phyloP scores from a whole-genome alignment of 2,888 invertebrate genomes.

The Plebejus melissa region DNA sequence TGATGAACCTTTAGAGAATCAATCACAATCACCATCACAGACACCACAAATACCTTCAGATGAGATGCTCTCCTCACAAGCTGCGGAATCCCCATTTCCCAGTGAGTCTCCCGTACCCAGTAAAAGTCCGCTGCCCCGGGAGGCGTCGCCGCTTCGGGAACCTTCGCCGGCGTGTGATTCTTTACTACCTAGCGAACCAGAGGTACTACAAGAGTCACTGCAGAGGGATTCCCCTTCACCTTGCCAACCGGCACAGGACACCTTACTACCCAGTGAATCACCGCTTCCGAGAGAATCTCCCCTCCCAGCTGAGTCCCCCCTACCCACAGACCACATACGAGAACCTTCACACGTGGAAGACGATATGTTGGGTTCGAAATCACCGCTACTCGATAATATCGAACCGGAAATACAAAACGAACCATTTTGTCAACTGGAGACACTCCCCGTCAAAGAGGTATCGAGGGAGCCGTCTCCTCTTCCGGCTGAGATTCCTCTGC shows the following conservation, averaged over 20 bases:
- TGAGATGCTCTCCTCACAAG: not conserved
- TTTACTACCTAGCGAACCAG: conserved; percentile 37
- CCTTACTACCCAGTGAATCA: conserved; percentile 44
- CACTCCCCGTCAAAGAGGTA: conserved; percentile 28
- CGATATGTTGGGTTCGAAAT: conserved; percentile 26
- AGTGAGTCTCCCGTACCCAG: conserved; percentile 40
- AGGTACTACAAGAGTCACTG: conserved; percentile 38
- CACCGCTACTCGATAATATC: conserved; percentile 33
- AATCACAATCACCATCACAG: not conserved
- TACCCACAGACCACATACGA: conserved; percentile 32
- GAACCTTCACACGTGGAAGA: conserved; percentile 20
- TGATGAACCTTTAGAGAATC: conserved; percentile 24
- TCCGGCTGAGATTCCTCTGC: conserved; percentile 40
- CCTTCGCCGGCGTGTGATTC: conserved; percentile 40
- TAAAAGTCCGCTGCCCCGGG: conserved; percentile 41
- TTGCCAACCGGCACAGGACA: conserved; percentile 36
- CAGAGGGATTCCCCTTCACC: conserved; percentile 29
- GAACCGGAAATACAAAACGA: conserved; percentile 2
- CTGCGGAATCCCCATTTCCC: conserved; percentile 26
- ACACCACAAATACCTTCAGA: conserved; percentile 13
- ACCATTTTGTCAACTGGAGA: not conserved
- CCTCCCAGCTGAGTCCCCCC: conserved; percentile 35
- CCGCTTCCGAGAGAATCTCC: conserved; percentile 32
- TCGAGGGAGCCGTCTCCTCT: conserved; percentile 34
- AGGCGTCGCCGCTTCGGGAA: conserved; percentile 41